These are phyloP conservation scores for Callaeas wilsoni DNA, from an alignment of 2,113 vertebrate species.

Conservation along the genomic window DNA sequence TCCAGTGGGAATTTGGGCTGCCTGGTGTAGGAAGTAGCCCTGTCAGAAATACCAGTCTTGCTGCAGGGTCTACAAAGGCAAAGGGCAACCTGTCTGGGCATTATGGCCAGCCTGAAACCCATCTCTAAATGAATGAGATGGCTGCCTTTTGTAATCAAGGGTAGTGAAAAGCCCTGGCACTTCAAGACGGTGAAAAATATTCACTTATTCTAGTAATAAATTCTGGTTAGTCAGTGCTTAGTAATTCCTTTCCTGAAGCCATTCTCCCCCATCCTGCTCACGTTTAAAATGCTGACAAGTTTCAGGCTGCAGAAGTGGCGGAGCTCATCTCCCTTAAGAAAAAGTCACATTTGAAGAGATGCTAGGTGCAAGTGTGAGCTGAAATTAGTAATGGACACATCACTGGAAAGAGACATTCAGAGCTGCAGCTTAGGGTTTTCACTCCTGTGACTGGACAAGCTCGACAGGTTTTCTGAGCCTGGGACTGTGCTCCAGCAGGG, in stretches of 20 bases:
- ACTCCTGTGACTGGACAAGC: neutral
- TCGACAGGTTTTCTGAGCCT: neutral
- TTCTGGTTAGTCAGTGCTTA: neutral
- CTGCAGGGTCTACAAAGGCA: neutral
- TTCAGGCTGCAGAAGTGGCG: neutral
- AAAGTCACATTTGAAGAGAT: neutral
- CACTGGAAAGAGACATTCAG: neutral
- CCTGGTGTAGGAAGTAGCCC: neutral
- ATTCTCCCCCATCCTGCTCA: neutral
- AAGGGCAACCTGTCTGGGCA: neutral
- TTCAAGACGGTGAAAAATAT: neutral
- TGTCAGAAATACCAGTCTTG: neutral
- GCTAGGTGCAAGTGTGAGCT: neutral
- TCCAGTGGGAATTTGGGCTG: neutral
- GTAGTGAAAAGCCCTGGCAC: neutral
- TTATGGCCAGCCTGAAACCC: neutral
- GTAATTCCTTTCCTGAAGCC: neutral
- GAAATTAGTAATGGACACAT: neutral
- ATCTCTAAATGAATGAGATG: neutral
- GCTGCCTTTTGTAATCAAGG: neutral
- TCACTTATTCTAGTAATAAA: neutral
- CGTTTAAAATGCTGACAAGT: neutral
- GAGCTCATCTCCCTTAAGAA: neutral
- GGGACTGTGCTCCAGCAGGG: neutral
- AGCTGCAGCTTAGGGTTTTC: neutral